Evolutionary conservation across 1,140 invertebrate genomes (phyloP).

Genomic region (Drosophila biarmipes): DNA sequence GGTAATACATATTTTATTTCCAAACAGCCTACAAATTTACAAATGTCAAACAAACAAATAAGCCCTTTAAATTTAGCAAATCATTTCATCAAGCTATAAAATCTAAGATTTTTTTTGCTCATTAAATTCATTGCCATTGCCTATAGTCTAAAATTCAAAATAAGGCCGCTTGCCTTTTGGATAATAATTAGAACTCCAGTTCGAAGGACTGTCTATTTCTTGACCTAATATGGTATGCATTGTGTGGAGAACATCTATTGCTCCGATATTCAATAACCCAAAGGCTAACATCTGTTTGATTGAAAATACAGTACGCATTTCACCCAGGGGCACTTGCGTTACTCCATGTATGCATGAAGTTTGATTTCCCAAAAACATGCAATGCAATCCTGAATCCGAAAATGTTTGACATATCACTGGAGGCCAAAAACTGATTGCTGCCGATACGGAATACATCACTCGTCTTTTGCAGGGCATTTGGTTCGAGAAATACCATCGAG

Average conservation of each 20-base stretch:
- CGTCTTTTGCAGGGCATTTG: not conserved
- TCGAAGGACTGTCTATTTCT: not conserved
- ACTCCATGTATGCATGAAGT: constrained; percentile 26
- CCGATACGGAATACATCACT: constrained; percentile 22
- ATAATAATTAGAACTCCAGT: not conserved
- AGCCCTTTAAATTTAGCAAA: too few relatives aligned
- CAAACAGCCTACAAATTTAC: too few relatives aligned
- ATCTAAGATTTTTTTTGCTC: not conserved
- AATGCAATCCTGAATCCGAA: constrained; percentile 14
- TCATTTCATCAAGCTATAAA: too few relatives aligned
- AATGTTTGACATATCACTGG: constrained; percentile 41
- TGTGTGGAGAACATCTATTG: not conserved
- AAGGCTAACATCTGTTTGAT: constrained; percentile 35
- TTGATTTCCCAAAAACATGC: constrained; percentile 31
- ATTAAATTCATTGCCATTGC: not conserved
- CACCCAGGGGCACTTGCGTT: not conserved
- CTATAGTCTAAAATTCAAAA: not conserved
- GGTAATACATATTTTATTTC: too few relatives aligned
- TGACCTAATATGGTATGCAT: not conserved
- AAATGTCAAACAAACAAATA: too few relatives aligned
- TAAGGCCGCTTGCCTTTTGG: not conserved
- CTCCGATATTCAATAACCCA: constrained; percentile 9
- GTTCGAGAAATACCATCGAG: not conserved
- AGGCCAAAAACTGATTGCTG: constrained; percentile 20
- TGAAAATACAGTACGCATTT: constrained; percentile 11